Evolutionary conservation across 2,113 vertebrate species (phyloP).

Genomic region (Paralichthys olivaceus): DNA sequence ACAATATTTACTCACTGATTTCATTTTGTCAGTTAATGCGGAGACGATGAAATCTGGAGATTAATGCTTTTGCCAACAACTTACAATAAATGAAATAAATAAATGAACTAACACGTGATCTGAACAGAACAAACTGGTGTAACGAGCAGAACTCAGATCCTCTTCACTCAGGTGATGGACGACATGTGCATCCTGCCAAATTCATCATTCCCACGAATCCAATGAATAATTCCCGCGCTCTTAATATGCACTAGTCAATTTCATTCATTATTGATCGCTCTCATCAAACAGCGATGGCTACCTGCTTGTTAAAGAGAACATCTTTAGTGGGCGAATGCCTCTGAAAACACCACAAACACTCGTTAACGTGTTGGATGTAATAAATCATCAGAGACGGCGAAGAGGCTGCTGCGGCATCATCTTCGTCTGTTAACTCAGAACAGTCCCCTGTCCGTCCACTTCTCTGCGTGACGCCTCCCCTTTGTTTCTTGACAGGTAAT

Average conservation of each 20-base stretch:
- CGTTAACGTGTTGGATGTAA: slow-evolving; percentile 36
- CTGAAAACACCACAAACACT: slow-evolving; percentile 53
- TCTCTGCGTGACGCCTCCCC: slow-evolving; percentile 17
- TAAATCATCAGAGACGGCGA: slow-evolving; percentile 44
- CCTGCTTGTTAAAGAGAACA: slow-evolving; percentile 37
- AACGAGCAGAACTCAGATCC: slow-evolving; percentile 3
- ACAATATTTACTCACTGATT: background rate
- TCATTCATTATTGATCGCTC: slow-evolving; percentile 63
- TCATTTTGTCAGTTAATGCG: background rate
- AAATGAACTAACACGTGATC: too few relatives aligned
- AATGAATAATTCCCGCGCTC: slow-evolving; percentile 42
- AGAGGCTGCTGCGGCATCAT: background rate
- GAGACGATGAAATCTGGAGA: background rate
- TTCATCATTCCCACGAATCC: slow-evolving; percentile 39
- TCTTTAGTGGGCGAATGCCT: slow-evolving; percentile 37
- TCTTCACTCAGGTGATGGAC: slow-evolving; percentile 45
- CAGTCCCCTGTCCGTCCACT: rapidly evolving
- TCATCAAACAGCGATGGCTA: slow-evolving; percentile 43
- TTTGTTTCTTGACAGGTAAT: too few relatives aligned
- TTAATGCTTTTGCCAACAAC: background rate
- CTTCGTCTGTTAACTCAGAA: slow-evolving; percentile 5
- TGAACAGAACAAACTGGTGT: too few relatives aligned
- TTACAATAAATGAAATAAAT: background rate
- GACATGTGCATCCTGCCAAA: background rate
- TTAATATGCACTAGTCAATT: slow-evolving; percentile 43